These are phyloP conservation scores for Nyctalus aviator DNA, from an alignment of 2,797 vertebrate species.

Conservation along the genomic window DNA sequence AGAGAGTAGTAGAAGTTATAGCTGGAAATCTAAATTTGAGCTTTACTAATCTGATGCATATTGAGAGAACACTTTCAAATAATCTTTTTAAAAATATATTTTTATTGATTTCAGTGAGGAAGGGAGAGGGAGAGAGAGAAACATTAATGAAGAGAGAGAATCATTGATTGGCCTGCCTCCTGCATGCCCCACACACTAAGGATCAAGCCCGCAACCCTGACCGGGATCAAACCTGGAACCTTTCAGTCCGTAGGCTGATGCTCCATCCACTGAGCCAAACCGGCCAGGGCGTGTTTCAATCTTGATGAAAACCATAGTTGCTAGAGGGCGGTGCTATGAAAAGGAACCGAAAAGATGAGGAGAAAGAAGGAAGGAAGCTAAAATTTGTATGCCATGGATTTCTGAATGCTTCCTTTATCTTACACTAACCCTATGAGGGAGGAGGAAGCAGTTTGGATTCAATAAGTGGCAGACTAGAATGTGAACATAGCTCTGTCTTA, in stretches of 20 bases:
- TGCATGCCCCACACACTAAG: too few species aligned
- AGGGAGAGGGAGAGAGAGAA: too few species aligned
- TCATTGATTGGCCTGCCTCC: too few species aligned
- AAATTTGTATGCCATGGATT: not conserved
- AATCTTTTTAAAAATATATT: too few species aligned
- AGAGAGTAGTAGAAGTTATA: not conserved
- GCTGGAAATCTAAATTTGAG: not conserved
- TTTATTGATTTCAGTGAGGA: too few species aligned
- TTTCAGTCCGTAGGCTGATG: too few species aligned
- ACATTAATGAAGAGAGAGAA: too few species aligned
- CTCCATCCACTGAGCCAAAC: too few species aligned
- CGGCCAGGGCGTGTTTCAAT: not conserved
- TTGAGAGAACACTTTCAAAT: not conserved
- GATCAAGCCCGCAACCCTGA: too few species aligned
- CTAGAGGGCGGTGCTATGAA: not conserved
- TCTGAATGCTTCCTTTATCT: not conserved
- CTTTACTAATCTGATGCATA: not conserved
- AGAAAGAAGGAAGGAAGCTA: not conserved
- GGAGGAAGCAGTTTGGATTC: constrained; percentile 5
- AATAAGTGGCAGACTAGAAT: not conserved
- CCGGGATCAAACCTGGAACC: too few species aligned
- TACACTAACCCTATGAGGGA: not conserved
- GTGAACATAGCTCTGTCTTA: not conserved
- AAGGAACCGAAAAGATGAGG: not conserved
- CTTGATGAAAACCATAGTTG: constrained; percentile 15